These are phyloP conservation scores for Aphelinus certus DNA, from an alignment of 1,140 invertebrate genomes.

Conservation along the genomic window DNA sequence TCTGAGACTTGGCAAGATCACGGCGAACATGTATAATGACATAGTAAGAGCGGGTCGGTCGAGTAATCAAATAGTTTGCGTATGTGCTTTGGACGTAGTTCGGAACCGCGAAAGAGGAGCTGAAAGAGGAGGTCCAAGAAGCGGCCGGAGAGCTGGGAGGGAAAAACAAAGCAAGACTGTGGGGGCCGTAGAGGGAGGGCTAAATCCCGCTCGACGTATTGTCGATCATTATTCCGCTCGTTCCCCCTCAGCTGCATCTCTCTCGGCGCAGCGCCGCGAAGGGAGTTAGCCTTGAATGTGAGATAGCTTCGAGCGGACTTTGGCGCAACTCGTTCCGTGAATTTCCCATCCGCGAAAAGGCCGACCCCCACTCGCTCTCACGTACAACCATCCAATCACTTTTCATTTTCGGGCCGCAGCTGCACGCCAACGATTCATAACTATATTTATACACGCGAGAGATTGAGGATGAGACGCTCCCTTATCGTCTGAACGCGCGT, in stretches of 20 bases:
- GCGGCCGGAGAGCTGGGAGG: constrained; percentile 38
- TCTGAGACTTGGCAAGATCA: too few species aligned
- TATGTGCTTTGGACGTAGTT: too few species aligned
- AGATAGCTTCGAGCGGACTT: constrained; percentile 42
- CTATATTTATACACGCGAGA: too few species aligned
- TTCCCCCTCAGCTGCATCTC: constrained; percentile 28
- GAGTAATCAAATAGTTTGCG: too few species aligned
- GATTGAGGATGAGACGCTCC: too few species aligned
- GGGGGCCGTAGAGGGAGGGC: constrained; percentile 47
- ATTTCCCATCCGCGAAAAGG: not conserved
- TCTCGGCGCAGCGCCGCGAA: constrained; percentile 45
- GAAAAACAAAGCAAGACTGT: constrained; percentile 51
- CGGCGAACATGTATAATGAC: too few species aligned
- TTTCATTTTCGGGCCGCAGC: constrained; percentile 11
- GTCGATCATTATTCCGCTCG: constrained; percentile 59
- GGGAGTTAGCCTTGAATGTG: constrained; percentile 53
- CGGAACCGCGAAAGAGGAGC: not conserved
- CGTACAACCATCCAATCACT: constrained; percentile 16
- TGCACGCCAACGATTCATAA: too few species aligned
- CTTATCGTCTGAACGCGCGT: too few species aligned
- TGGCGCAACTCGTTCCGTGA: not conserved
- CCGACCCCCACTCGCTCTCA: too few species aligned
- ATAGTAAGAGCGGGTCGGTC: too few species aligned
- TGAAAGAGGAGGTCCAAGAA: constrained; percentile 39
- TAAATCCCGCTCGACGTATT: constrained; percentile 49